These are phyloP conservation scores for Sebastes fasciatus DNA, from an alignment of 2,113 vertebrate species.

Conservation along the genomic window DNA sequence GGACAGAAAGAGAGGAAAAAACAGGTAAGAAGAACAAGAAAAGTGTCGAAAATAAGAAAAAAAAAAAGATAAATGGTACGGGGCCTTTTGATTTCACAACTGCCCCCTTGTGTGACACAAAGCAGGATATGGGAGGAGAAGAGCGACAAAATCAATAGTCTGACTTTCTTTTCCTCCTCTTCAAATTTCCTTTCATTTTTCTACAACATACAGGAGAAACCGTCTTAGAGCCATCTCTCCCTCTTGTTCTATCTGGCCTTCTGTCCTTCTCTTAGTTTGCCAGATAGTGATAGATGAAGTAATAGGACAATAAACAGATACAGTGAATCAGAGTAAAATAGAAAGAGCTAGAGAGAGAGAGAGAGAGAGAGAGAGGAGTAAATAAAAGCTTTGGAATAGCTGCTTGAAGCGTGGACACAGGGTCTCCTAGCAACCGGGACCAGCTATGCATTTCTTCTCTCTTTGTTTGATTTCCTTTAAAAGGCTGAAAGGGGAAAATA, in stretches of 20 bases:
- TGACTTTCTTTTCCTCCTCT: conserved; percentile 50
- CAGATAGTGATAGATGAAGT: conserved; percentile 39
- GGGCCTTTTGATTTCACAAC: conserved; percentile 37
- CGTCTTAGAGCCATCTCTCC: conserved; percentile 2
- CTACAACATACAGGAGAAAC: conserved; percentile 14
- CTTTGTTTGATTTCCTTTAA: conserved; percentile 70
- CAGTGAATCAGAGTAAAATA: conserved; percentile 35
- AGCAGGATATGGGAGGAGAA: conserved; percentile 21
- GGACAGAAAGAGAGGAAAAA: conserved; percentile 12
- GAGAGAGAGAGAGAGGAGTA: conserved; percentile 40
- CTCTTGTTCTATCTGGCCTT: conserved; percentile 1
- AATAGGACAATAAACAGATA: conserved; percentile 54
- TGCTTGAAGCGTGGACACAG: conserved; percentile 64
- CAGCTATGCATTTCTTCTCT: conserved; percentile 65
- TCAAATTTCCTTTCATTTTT: conserved; percentile 45
- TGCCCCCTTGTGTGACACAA: conserved; percentile 46
- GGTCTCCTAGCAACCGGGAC: conserved; percentile 79
- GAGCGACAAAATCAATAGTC: conserved; percentile 49
- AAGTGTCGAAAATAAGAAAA: conserved; percentile 16
- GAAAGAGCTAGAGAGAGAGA: background rate
- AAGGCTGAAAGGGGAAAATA: conserved; percentile 54
- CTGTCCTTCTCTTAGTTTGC: conserved; percentile 26
- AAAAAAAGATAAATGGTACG: conserved; percentile 30
- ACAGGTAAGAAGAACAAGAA: conserved; percentile 1
- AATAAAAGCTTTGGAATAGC: conserved; percentile 74